These are phyloP conservation scores for Amphipoea oculea DNA, from an alignment of 2,888 invertebrate species.

Conservation along the genomic window DNA sequence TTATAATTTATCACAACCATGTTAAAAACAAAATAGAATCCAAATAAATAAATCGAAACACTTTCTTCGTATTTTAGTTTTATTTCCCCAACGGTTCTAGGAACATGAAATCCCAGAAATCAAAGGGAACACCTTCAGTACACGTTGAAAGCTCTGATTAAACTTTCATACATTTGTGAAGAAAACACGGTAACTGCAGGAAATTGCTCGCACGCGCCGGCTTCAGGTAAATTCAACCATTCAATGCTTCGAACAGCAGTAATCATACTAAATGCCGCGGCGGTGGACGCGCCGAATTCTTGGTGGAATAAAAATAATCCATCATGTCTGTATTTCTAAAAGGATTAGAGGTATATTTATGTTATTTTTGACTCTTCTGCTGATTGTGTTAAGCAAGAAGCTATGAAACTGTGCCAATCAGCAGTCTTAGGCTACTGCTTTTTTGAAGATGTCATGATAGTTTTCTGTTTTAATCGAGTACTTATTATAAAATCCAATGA, in stretches of 20 bases:
- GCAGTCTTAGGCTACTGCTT: too few relatives aligned
- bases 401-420: too few relatives aligned
- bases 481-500: background rate
- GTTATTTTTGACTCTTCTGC: too few relatives aligned
- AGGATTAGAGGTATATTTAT: background rate
- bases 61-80: background rate
- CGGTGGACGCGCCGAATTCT: background rate
- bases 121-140: slow-evolving; percentile 33
- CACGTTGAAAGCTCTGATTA: slow-evolving; percentile 48
- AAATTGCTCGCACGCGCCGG: slow-evolving; percentile 58
- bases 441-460: background rate
- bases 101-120: slow-evolving; percentile 34
- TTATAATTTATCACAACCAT: background rate
- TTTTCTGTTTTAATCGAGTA: background rate
- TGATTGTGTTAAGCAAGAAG: background rate
- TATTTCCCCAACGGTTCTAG: background rate
- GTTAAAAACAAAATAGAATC: background rate
- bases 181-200: slow-evolving; percentile 46
- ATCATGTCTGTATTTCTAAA: background rate
- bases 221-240: slow-evolving; percentile 39
- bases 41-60: background rate
- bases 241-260: slow-evolving; percentile 48
- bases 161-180: slow-evolving; percentile 57
- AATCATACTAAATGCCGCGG: slow-evolving; percentile 50
- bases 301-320: slow-evolving; percentile 2